phyloP scores from a whole-genome alignment of 2,113 vertebrate species.

The Ia io region DNA sequence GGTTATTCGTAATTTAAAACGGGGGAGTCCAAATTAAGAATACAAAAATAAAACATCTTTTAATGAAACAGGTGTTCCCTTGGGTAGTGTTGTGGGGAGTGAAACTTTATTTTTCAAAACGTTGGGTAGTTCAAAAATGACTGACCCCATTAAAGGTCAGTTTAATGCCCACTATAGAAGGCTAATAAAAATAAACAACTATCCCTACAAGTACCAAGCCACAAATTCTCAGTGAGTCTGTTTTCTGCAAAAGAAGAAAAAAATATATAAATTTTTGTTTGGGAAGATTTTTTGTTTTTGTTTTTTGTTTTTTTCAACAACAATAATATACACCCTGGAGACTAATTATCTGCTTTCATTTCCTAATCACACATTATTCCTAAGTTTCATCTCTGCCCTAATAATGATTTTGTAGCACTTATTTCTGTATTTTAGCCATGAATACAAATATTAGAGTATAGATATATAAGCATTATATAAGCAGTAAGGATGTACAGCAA shows the following conservation, averaged over 20 bases:
- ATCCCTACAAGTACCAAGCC: neutral
- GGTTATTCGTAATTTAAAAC: slow-evolving; percentile 50
- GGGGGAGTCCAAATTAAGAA: slow-evolving; percentile 26
- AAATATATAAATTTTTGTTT: neutral
- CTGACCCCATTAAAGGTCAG: slow-evolving; percentile 12
- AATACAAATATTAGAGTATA: neutral
- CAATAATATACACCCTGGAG: neutral
- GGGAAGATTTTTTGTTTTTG: neutral
- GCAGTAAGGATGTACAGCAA: neutral
- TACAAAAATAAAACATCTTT: slow-evolving; percentile 55
- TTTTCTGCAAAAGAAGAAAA: slow-evolving; percentile 23
- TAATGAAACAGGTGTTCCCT: slow-evolving; percentile 67
- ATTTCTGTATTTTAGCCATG: neutral
- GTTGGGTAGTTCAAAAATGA: slow-evolving; percentile 51
- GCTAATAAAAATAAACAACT: slow-evolving; percentile 54
- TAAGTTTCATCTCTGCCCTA: slow-evolving; percentile 23
- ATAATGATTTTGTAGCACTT: neutral
- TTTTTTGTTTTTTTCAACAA: neutral
- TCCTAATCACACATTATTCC: slow-evolving; percentile 40
- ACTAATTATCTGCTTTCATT: slow-evolving; percentile 26
- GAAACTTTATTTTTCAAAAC: slow-evolving; percentile 43
- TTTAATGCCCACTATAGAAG: neutral
- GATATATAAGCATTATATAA: neutral
- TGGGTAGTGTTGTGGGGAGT: slow-evolving; percentile 36
- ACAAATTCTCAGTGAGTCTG: neutral